These are phyloP conservation scores for Drosophila ficusphila DNA, from an alignment of 1,140 invertebrate genomes.

Conservation along the genomic window DNA sequence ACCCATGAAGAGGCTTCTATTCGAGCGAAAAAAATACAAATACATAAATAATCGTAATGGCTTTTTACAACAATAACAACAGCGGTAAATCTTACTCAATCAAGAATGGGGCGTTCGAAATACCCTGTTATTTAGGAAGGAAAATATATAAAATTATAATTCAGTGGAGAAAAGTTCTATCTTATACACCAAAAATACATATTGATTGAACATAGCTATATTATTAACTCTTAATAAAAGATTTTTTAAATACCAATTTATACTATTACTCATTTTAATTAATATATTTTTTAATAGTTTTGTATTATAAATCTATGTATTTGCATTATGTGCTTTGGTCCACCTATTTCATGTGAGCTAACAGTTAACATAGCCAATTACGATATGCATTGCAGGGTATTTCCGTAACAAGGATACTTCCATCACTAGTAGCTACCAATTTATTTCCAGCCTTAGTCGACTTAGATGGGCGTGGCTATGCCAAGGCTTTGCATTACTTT, in stretches of 20 bases:
- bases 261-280: no score
- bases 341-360: neutral
- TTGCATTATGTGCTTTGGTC: no score
- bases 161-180: no score
- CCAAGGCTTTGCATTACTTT: slow-evolving; percentile 64
- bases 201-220: no score
- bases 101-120: neutral
- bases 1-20: slow-evolving; percentile 35
- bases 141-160: no score
- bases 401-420: neutral
- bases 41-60: slow-evolving; percentile 79
- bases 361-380: neutral
- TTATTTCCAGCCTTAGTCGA: slow-evolving; percentile 54
- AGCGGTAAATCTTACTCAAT: slow-evolving; percentile 10
- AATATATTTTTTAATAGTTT: no score
- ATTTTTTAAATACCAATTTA: neutral
- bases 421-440: slow-evolving; percentile 53
- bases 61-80: slow-evolving; percentile 55
- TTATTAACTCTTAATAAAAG: neutral
- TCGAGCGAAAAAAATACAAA: slow-evolving; percentile 29
- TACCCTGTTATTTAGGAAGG: no score
- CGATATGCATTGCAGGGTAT: slow-evolving; percentile 1
- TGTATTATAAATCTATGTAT: no score
- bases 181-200: no score
- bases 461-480: slow-evolving; percentile 29